Evolutionary conservation across 2,797 vertebrate genomes (phyloP), one percentile per base, ranked within the genome.

Genomic region (Danio jaintianensis): DNA sequence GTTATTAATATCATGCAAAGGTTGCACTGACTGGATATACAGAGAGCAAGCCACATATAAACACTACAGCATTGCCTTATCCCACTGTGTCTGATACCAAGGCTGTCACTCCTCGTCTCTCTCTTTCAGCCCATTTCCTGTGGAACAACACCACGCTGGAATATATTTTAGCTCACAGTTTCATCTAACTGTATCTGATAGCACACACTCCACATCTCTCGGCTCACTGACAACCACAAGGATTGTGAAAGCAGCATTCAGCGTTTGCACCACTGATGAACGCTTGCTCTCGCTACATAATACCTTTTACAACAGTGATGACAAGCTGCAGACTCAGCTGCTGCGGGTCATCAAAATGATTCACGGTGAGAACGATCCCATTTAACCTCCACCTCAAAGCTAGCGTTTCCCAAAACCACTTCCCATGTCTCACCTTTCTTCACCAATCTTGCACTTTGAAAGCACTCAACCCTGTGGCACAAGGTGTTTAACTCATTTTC

Each of bases 291-390:
- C 84, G 85, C 89, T 87, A 84, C 87, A 90, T 92, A 92, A 93
- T 92, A 89, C 84, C 87, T 89, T 92, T 91, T 90, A 92, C 89
- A 92, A 86, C 82, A 83, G 83, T 86, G 73, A 84, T 77, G 89
- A 91, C 89, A 92, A 91, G 89, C 90, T 93, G 93, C 92, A 90
- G 90, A 92, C 88, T 93, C 93, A 93, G 92, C 91, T 89, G 90
- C 56, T 59, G 86, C 74, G 80, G 91, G 89, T 93, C 92, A 92
- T 93, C 89, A 91, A 91, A 93, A 93, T 87, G 91, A 93, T 91
- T 93, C 90, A 92, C 91, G 90, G 68, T 52, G 89, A 86, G 87
- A 92, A 91, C 86, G 91, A 93, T 93, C 89, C 90, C 91, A 93
- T 93, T 93, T 93, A 94, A 92, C 92, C 92, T 88, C 82, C 84